Evolutionary conservation across 2,113 vertebrate genomes (phyloP), one percentile per base, ranked within the genome.

Genomic region (Hypocryptadius cinnamomeus): DNA sequence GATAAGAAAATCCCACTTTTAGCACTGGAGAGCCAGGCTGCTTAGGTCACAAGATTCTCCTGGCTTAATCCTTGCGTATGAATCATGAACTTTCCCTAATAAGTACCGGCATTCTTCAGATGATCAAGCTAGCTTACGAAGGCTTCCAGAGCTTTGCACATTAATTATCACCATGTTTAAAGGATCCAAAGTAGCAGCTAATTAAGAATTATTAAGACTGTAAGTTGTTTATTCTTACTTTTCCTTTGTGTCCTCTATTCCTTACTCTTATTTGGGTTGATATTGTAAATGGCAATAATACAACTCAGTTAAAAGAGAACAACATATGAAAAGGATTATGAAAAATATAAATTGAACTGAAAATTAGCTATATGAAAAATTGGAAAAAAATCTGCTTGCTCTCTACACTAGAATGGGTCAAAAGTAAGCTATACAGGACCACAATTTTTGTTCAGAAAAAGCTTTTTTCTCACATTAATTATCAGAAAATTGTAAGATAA

Each of bases 11-110:
- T 78, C 89, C 85, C 94, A 53, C 56, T 94, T 96, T 94, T 93
- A 94, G 91, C 89, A 92, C 85, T 80, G 87, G 91, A 94, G 64
- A 94, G 68, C 79, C 93, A 91, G 93, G 87, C 93, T 90, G 87
- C 79, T 94, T 91, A 95, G 91, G 94, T 94, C 96, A 96, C 94
- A 93, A 94, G 93, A 94, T 94, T 96, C 91, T 85, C 68, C 95
- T 95, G 89, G 93, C 94, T 93, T 91, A 90, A 78, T 88, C 71
- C 79, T 83, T 59, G 24, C 3, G 12, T 88, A 96, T 94, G 93
- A 95, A 94, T 96, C 96, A 95, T 83, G 91, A 96, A 94, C 91
- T 96, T 95, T 94, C 87, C 94, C 93, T 95, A 93, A 91, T 93
- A 95, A 87, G 93, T 95, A 79, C 85, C 33, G 60, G 91, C 95